Evolutionary conservation across 2,113 vertebrate genomes (phyloP).

Genomic region (Etheostoma cragini): DNA sequence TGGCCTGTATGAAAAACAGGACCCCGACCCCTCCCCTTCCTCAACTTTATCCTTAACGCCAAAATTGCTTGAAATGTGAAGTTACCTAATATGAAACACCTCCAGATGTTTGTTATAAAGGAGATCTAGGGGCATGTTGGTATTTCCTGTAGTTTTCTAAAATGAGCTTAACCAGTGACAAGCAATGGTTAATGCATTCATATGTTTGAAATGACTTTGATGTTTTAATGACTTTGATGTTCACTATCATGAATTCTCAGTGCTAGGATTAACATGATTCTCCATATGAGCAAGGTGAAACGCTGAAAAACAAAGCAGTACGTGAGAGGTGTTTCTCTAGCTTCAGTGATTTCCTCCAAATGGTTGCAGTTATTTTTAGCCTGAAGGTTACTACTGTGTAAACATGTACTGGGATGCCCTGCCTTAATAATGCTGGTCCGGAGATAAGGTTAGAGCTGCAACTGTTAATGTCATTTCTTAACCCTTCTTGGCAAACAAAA

Average conservation of each 20-base stretch:
- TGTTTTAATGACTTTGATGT: slow-evolving; percentile 45
- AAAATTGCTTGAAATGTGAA: slow-evolving; percentile 24
- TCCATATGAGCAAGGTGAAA: slow-evolving; percentile 57
- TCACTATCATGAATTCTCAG: slow-evolving; percentile 28
- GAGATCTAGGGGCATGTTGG: slow-evolving; percentile 32
- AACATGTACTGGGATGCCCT: not conserved
- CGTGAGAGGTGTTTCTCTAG: slow-evolving; percentile 21
- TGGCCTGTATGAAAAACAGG: slow-evolving; percentile 51
- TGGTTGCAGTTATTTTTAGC: slow-evolving; percentile 26
- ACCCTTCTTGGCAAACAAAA: not conserved
- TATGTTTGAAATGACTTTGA: slow-evolving; percentile 34
- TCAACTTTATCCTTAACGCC: slow-evolving; percentile 35
- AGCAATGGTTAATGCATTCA: slow-evolving; percentile 31
- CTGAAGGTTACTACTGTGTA: not conserved
- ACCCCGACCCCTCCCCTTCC: slow-evolving; percentile 14
- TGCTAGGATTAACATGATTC: slow-evolving; percentile 64
- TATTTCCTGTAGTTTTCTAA: slow-evolving; percentile 23
- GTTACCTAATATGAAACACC: not conserved
- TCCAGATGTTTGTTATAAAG: slow-evolving; percentile 12
- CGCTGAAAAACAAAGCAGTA: slow-evolving; percentile 56
- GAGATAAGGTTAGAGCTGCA: not conserved
- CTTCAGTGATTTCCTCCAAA: slow-evolving; percentile 9
- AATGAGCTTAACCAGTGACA: slow-evolving; percentile 1
- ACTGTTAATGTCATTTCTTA: not conserved
- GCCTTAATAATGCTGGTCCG: not conserved